A percentile compares a stretch with the other conserved stretches of the same genome.
Evolutionary conservation across 2,888 invertebrate genomes (phyloP).

Genomic region (Mythimna pallens): DNA sequence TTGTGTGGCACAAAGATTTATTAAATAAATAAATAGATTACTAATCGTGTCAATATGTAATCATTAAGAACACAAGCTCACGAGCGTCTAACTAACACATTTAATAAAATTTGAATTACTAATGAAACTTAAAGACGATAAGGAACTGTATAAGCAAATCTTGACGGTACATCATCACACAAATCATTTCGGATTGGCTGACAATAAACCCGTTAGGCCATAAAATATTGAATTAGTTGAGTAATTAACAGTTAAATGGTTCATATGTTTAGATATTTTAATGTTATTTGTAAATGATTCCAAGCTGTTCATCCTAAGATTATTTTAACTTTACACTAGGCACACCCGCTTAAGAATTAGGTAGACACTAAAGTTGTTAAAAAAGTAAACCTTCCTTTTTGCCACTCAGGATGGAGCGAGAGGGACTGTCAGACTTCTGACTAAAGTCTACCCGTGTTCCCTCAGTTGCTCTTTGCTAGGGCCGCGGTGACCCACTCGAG

Average conservation of each 20-base stretch:
- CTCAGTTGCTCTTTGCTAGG: no score
- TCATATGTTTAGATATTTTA: constrained; percentile 45
- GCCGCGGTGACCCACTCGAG: no score
- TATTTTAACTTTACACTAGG: background rate
- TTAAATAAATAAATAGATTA: no score
- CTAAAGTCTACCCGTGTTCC: no score
- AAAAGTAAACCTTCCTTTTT: background rate
- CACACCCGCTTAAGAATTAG: no score
- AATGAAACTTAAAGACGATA: constrained; percentile 51
- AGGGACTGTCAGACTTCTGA: no score
- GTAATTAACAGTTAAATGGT: constrained; percentile 59
- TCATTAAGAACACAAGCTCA: constrained; percentile 28
- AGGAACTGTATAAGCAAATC: constrained; percentile 41
- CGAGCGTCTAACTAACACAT: constrained; percentile 18
- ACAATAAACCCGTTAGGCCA: constrained; percentile 65
- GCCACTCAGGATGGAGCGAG: no score
- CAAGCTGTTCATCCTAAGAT: background rate
- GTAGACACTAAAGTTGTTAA: background rate
- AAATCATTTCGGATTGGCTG: constrained; percentile 57
- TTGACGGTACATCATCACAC: constrained; percentile 61
- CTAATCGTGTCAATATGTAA: constrained; percentile 30
- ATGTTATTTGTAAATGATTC: constrained; percentile 10
- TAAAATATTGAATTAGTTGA: constrained; percentile 64
- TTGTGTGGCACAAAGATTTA: no score
- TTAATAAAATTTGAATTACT: constrained; percentile 53